phyloP scores from a whole-genome alignment of 64 coral and sea anemone genomes.

The Pocillopora damicornis region DNA sequence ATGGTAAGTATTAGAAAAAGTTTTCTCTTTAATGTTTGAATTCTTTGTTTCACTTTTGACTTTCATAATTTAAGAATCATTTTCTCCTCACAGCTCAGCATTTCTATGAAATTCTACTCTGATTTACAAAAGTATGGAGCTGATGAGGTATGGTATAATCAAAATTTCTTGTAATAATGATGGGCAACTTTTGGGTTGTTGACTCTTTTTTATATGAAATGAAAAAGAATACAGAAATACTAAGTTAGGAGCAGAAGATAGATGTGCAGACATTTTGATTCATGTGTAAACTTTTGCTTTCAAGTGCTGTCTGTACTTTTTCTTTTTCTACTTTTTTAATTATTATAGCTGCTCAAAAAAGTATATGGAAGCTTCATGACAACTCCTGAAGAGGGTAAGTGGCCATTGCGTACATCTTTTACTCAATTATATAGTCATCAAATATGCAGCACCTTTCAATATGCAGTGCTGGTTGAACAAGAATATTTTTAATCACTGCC shows the following conservation, averaged over 20 bases:
- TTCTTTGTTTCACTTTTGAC: too few species aligned
- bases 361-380: conserved; percentile 64
- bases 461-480: too few species aligned
- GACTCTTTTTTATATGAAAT: too few species aligned
- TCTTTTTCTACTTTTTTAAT: background rate
- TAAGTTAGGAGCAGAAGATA: too few species aligned
- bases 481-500: too few species aligned
- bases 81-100: conserved; percentile 68
- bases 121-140: conserved; percentile 96
- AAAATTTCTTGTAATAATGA: background rate
- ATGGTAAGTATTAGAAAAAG: conserved; percentile 49
- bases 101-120: conserved; percentile 93
- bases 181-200: background rate
- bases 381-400: conserved; percentile 34
- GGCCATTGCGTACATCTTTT: background rate
- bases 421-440: background rate
- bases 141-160: conserved; percentile 68
- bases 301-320: background rate
- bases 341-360: conserved; percentile 51
- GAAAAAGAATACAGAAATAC: too few species aligned
- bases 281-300: too few species aligned
- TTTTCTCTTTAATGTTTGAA: background rate
- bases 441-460: background rate
- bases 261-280: too few species aligned
- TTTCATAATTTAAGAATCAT: background rate